A percentile compares a stretch with the other conserved stretches of the same genome.
Conservation (phyloP, 2,888 invertebrate genomes). For the Girardia tigrina region DNA sequence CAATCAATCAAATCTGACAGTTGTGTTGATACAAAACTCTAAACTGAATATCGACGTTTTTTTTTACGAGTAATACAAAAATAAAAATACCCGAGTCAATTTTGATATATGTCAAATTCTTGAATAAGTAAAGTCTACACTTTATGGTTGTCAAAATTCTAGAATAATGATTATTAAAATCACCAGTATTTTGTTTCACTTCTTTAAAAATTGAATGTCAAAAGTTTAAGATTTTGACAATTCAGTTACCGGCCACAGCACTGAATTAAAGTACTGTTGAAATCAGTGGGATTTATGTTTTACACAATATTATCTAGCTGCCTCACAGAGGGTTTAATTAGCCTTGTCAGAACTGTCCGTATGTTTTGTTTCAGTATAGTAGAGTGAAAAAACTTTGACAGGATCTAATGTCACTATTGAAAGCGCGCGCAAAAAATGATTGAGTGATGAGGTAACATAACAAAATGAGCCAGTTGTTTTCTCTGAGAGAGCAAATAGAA, state of each 20-base stretch:
- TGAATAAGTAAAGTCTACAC: too few species aligned
- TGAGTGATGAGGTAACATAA: slow-evolving; percentile 23
- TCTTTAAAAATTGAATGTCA: not conserved
- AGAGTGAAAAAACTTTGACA: slow-evolving; percentile 23
- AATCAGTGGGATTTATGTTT: slow-evolving; percentile 23
- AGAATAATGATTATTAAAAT: not conserved
- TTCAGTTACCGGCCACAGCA: slow-evolving; percentile 7
- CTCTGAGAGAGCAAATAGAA: slow-evolving; percentile 8
- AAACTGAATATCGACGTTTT: slow-evolving; percentile 12
- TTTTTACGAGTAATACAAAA: too few species aligned
- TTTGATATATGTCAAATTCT: too few species aligned
- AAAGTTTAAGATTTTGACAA: slow-evolving; percentile 16
- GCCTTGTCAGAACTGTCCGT: slow-evolving; percentile 23
- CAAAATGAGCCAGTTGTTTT: slow-evolving; percentile 23
- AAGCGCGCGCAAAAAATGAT: slow-evolving; percentile 15
- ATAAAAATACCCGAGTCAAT: too few species aligned
- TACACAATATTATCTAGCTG: slow-evolving; percentile 20
- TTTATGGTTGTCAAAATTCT: not conserved
- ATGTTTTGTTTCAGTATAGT: slow-evolving; percentile 20
- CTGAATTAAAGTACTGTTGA: slow-evolving; percentile 10
- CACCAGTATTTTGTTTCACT: not conserved
- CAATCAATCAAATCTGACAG: slow-evolving; percentile 17
- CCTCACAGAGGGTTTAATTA: slow-evolving; percentile 23
- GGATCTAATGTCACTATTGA: slow-evolving; percentile 20
- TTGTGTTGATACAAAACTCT: not conserved